Evolutionary conservation across 2,113 vertebrate genomes (phyloP).

Genomic region (Chinchilla lanigera): DNA sequence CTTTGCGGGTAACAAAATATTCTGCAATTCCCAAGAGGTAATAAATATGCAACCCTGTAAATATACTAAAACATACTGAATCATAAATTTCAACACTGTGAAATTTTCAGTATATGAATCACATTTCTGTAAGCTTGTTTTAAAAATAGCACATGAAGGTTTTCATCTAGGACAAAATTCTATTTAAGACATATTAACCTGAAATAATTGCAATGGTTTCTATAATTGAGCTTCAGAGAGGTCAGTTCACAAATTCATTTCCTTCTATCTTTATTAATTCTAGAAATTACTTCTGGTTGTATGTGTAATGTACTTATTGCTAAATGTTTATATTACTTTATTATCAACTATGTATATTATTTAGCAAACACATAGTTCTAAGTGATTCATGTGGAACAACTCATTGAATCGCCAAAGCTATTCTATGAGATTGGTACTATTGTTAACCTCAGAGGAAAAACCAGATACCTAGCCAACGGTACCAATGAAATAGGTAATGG

Average conservation of each 20-base stretch:
- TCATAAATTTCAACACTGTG: not conserved
- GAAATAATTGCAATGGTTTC: not conserved
- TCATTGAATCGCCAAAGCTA: not conserved
- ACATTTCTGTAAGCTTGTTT: not conserved
- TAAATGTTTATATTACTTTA: not conserved
- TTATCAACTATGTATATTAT: slow-evolving; percentile 19
- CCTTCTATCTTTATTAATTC: slow-evolving; percentile 21
- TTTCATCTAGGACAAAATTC: slow-evolving; percentile 14
- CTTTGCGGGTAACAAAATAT: not conserved
- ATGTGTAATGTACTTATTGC: not conserved
- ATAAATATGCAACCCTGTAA: not conserved
- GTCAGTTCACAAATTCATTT: not conserved
- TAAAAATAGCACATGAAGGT: not conserved
- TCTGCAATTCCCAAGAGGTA: not conserved
- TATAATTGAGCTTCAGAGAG: not conserved
- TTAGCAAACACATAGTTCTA: not conserved
- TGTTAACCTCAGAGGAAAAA: not conserved
- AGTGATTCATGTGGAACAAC: not conserved
- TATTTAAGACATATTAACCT: not conserved
- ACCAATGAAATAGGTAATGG: not conserved
- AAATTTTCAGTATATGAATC: not conserved
- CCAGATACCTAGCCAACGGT: not conserved
- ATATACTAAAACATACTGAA: not conserved
- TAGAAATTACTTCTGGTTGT: not conserved
- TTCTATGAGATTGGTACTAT: not conserved